These are phyloP conservation scores for Enteromius treurensis DNA, from an alignment of 2,797 vertebrate genomes.

Conservation along the genomic window DNA sequence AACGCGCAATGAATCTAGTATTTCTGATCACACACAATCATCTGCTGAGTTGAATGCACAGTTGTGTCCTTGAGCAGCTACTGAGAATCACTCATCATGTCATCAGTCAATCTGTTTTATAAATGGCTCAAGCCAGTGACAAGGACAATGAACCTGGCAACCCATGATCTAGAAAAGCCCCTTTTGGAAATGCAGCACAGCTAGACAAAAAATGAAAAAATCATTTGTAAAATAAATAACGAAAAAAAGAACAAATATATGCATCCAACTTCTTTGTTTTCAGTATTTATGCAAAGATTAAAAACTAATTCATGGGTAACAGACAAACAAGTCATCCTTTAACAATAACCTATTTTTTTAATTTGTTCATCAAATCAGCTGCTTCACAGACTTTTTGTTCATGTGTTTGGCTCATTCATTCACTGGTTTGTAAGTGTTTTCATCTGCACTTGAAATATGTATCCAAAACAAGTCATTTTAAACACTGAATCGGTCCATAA, in stretches of 20 bases:
- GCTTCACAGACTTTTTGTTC: not conserved
- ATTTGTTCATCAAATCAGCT: not conserved
- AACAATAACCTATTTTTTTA: slow-evolving; percentile 3
- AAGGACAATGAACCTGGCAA: slow-evolving; percentile 1
- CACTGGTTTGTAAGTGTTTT: not conserved
- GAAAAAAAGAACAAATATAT: not conserved
- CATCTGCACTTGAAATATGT: not conserved
- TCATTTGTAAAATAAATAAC: not conserved
- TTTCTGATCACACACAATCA: slow-evolving; percentile 26
- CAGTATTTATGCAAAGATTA: not conserved
- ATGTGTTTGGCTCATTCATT: not conserved
- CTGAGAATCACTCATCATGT: slow-evolving; percentile 8
- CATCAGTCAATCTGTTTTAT: slow-evolving; percentile 17
- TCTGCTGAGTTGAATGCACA: slow-evolving; percentile 14
- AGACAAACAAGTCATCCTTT: not conserved
- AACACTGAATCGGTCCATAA: not conserved
- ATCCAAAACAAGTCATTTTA: not conserved
- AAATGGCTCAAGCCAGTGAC: slow-evolving; percentile 23
- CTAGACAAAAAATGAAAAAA: not conserved
- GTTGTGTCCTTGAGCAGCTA: slow-evolving; percentile 20
- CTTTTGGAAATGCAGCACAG: not conserved
- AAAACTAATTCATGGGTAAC: not conserved
- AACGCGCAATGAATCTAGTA: slow-evolving; percentile 17
- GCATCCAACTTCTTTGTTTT: not conserved
- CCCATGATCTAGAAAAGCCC: not conserved